Evolutionary conservation across 1,140 invertebrate genomes (phyloP).

Genomic region (Mactra quadrangularis): DNA sequence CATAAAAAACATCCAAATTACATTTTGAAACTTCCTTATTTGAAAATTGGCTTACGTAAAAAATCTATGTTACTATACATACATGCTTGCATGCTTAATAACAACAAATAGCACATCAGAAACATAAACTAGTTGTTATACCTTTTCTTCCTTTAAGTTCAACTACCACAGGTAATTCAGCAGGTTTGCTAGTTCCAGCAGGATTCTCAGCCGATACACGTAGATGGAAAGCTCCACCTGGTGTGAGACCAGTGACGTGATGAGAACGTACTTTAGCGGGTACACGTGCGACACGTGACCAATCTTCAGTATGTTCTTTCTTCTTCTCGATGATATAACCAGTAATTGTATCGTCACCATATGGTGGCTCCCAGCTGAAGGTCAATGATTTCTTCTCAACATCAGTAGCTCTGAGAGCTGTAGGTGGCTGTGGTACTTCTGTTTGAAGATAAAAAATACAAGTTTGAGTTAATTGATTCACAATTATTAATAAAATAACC

Average conservation of each 20-base stretch:
- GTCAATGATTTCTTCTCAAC: slow-evolving; percentile 97
- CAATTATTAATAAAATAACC: background rate
- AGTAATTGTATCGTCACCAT: slow-evolving; percentile 75
- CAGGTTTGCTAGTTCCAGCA: slow-evolving; percentile 95
- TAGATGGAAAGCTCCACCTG: slow-evolving; percentile 86
- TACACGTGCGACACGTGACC: slow-evolving; percentile 90
- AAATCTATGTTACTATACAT: no score
- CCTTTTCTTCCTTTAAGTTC: slow-evolving; percentile 78
- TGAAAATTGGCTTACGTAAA: no score
- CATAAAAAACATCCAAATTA: no score
- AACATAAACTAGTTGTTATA: no score
- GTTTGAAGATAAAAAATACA: slow-evolving; percentile 10
- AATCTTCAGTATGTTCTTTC: slow-evolving; percentile 94
- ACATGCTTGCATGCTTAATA: no score
- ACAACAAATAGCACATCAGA: no score
- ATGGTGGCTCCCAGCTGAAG: slow-evolving; percentile 91
- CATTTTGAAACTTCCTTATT: no score
- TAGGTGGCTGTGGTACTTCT: slow-evolving; percentile 86
- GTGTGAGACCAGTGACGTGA: slow-evolving; percentile 76
- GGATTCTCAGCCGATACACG: slow-evolving; percentile 98
- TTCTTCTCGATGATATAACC: slow-evolving; percentile 86
- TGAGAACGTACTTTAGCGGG: slow-evolving; percentile 70
- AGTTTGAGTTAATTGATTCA: background rate
- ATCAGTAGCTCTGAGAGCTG: slow-evolving; percentile 94
- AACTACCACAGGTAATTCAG: slow-evolving; percentile 75